Conservation (phyloP, 1,140 invertebrate species). For the Delia radicum region DNA sequence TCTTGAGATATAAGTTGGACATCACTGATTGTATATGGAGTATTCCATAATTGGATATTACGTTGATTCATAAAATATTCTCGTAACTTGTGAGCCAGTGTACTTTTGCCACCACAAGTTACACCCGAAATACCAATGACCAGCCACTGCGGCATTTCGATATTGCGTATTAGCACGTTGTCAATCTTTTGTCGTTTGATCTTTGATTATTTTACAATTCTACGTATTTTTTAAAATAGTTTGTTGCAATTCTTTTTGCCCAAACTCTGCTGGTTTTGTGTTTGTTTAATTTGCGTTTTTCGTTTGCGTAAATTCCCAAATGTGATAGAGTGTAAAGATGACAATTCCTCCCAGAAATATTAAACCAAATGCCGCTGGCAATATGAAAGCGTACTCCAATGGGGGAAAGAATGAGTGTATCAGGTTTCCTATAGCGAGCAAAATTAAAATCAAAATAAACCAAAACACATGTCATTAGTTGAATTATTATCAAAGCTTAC, state of each 20-base stretch:
- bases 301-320: conserved; percentile 49
- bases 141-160: conserved; percentile 60
- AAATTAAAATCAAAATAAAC: conserved; percentile 36
- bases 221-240: background rate
- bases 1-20: conserved; percentile 71
- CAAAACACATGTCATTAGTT: conserved; percentile 4
- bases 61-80: conserved; percentile 55
- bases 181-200: background rate
- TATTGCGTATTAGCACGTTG: background rate
- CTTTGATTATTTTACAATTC: background rate
- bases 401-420: conserved; percentile 64
- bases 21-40: conserved; percentile 55
- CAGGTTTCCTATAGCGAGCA: conserved; percentile 61
- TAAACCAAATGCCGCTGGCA: conserved; percentile 64
- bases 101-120: conserved; percentile 81
- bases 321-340: conserved; percentile 65
- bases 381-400: conserved; percentile 62
- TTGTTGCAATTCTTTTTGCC: background rate
- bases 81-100: conserved; percentile 63
- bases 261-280: background rate
- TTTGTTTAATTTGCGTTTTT: conserved; percentile 30
- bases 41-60: conserved; percentile 42
- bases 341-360: conserved; percentile 67
- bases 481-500: background rate
- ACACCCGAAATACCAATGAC: conserved; percentile 75